Conservation (phyloP, 2,113 vertebrate species). For the Etia nguti region DNA sequence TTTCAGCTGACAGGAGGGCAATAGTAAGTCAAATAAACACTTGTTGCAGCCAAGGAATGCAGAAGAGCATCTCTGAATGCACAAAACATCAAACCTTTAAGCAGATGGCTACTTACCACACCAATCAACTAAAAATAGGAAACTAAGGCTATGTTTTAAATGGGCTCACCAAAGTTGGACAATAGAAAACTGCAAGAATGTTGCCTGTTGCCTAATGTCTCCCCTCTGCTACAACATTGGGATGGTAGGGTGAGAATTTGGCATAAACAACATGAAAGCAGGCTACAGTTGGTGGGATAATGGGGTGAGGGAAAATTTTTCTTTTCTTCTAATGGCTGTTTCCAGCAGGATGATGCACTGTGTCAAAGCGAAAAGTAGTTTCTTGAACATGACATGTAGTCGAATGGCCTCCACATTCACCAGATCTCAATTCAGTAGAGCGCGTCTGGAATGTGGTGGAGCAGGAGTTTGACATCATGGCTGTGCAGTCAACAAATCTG, state of each 20-base stretch:
- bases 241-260: neutral
- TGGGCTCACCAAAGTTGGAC: neutral
- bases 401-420: fast-evolving
- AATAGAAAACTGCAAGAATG: neutral
- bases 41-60: neutral
- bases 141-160: neutral
- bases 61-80: neutral
- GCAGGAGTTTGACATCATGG: neutral
- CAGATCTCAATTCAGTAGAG: neutral
- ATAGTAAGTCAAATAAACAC: neutral
- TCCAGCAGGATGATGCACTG: neutral
- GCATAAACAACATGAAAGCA: neutral
- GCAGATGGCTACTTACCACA: neutral
- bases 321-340: neutral
- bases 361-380: neutral
- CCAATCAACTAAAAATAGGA: neutral
- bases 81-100: neutral
- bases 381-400: neutral
- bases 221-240: neutral
- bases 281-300: neutral
- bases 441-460: neutral
- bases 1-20: neutral
- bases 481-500: neutral
- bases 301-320: neutral
- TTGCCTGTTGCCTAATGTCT: neutral